Evolutionary conservation across 92 coral and sea anemone genomes (phyloP).

Genomic region (Muricea muricata): DNA sequence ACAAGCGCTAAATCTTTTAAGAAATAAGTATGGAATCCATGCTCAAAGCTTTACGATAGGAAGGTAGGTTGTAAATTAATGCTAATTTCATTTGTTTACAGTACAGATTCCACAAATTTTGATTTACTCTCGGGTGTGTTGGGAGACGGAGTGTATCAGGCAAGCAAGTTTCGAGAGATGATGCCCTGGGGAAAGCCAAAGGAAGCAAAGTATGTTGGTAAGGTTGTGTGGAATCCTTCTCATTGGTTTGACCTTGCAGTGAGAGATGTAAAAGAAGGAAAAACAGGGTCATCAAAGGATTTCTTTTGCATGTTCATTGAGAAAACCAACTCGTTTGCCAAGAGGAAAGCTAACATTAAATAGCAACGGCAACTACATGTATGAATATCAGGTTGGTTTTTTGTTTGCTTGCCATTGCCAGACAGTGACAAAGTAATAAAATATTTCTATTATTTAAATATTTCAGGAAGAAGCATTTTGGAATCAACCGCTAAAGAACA

Average conservation of each 20-base stretch:
- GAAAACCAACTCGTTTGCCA: too few relatives aligned
- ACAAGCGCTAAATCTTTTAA: neutral
- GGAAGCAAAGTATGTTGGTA: neutral
- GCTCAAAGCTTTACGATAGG: neutral
- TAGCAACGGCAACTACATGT: too few relatives aligned
- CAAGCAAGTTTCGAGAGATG: neutral
- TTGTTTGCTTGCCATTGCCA: too few relatives aligned
- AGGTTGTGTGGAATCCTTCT: neutral
- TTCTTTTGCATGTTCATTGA: neutral
- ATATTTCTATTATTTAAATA: too few relatives aligned
- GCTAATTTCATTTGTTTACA: too few relatives aligned
- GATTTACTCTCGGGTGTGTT: too few relatives aligned
- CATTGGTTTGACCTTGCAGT: constrained; percentile 12
- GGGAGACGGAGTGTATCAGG: neutral
- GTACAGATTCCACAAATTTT: too few relatives aligned
- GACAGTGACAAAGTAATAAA: too few relatives aligned
- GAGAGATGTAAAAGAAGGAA: neutral
- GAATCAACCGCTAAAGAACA: neutral
- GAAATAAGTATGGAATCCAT: neutral
- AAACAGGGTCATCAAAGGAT: neutral
- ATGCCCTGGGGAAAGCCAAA: neutral
- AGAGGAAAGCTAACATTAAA: too few relatives aligned
- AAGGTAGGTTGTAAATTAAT: neutral
- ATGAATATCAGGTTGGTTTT: too few relatives aligned
- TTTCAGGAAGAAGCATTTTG: neutral